Evolutionary conservation across 2,113 vertebrate genomes (phyloP).

Genomic region (Lophotis ruficrista): DNA sequence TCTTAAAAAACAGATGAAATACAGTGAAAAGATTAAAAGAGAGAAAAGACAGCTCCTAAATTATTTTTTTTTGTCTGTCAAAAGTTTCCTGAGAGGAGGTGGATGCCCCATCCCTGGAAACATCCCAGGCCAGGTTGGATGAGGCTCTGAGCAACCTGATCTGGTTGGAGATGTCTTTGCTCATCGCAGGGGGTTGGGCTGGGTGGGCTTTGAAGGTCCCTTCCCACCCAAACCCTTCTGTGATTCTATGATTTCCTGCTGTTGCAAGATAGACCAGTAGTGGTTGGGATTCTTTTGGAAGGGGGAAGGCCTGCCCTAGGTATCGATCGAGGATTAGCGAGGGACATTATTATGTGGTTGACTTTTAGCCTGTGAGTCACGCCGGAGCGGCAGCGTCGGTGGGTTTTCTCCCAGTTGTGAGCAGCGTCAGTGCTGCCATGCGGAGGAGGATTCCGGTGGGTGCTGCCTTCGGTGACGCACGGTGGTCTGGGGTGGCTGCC

Average conservation of each 20-base stretch:
- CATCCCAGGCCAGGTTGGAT: too few relatives aligned
- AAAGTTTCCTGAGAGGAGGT: neutral
- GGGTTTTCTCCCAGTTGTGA: neutral
- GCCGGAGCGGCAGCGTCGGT: fast-evolving
- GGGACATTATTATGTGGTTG: neutral
- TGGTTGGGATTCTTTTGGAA: neutral
- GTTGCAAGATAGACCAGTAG: neutral
- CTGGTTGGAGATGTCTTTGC: too few relatives aligned
- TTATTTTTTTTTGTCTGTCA: neutral
- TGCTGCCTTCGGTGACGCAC: fast-evolving
- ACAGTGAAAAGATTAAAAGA: fast-evolving
- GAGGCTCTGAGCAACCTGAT: too few relatives aligned
- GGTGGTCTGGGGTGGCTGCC: neutral
- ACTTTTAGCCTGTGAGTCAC: neutral
- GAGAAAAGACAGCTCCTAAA: neutral
- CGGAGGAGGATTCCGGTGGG: neutral
- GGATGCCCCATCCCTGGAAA: too few relatives aligned
- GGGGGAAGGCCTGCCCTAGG: neutral
- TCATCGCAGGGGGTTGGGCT: too few relatives aligned
- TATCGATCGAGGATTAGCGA: neutral
- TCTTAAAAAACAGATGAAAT: neutral
- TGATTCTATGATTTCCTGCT: neutral
- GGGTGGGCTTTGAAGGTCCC: too few relatives aligned
- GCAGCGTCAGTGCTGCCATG: fast-evolving
- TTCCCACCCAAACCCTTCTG: too few relatives aligned